Percentiles rank a stretch among this genome's conserved stretches.
Evolutionary conservation across 1,140 invertebrate genomes (phyloP).

Genomic region (Stegodyphus mimosarum): DNA sequence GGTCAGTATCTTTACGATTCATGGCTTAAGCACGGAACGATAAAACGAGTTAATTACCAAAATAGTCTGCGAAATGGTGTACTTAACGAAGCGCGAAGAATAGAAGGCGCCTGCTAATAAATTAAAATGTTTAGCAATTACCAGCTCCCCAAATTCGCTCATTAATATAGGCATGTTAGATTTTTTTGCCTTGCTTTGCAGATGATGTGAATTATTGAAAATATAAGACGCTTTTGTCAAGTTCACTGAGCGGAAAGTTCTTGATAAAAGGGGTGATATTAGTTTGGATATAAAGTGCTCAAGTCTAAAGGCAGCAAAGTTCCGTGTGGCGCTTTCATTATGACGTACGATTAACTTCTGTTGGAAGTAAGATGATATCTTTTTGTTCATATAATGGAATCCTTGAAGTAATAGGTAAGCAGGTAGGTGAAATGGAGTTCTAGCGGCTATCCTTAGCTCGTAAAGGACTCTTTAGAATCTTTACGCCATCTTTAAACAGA

Average conservation of each 20-base stretch:
- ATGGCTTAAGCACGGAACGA: conserved; percentile 21
- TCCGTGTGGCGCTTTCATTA: no score
- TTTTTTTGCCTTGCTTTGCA: conserved; percentile 7
- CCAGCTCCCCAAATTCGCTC: conserved; percentile 15
- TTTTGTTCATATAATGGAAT: no score
- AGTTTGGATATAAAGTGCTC: neutral
- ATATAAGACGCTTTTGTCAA: conserved; percentile 37
- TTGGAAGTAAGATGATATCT: no score
- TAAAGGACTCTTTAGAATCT: no score
- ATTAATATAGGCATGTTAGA: conserved; percentile 8
- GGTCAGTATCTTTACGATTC: conserved; percentile 7
- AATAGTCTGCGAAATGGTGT: neutral
- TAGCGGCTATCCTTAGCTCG: no score
- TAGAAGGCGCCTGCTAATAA: conserved; percentile 18
- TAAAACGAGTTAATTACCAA: conserved; percentile 39
- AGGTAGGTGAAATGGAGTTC: no score
- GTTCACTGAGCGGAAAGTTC: conserved; percentile 7
- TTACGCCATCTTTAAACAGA: no score
- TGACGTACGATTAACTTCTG: no score
- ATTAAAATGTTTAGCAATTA: conserved; percentile 35
- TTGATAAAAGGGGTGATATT: neutral
- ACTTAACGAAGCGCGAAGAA: conserved; percentile 32
- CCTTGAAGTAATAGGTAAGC: no score
- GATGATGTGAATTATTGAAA: conserved; percentile 21
- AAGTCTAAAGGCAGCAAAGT: no score